Evolutionary conservation across 2,113 vertebrate species (phyloP).

Genomic region (Carettochelys insculpta): DNA sequence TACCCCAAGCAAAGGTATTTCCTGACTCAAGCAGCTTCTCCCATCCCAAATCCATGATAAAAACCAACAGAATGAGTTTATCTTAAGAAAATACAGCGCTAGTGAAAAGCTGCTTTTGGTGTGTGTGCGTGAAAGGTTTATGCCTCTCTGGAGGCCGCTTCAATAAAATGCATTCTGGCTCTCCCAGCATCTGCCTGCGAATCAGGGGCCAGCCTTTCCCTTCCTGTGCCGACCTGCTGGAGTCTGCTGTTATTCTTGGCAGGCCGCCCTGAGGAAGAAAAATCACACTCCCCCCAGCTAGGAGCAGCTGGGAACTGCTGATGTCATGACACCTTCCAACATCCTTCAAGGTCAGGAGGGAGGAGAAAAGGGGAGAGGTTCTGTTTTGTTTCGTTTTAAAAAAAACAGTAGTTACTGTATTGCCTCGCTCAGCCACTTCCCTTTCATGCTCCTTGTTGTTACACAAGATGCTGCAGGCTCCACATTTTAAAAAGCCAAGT

Average conservation of each 20-base stretch:
- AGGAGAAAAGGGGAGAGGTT: conserved; percentile 45
- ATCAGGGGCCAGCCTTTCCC: conserved; percentile 86
- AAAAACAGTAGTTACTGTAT: conserved; percentile 52
- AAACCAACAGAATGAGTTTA: conserved; percentile 35
- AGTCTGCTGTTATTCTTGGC: conserved; percentile 95
- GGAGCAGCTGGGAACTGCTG: conserved; percentile 81
- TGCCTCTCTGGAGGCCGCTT: conserved; percentile 81
- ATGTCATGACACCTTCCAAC: conserved; percentile 86
- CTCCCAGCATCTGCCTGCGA: conserved; percentile 80
- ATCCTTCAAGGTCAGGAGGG: conserved; percentile 72
- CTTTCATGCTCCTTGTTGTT: conserved; percentile 60
- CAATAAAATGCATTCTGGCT: conserved; percentile 84
- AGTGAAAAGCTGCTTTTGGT: conserved; percentile 75
- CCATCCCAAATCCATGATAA: not conserved
- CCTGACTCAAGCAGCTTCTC: not conserved
- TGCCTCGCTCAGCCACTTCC: conserved; percentile 62
- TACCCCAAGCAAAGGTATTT: not conserved
- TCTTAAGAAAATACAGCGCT: conserved; percentile 54
- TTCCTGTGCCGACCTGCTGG: conserved; percentile 96
- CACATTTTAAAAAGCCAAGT: not conserved
- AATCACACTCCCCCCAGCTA: conserved; percentile 5
- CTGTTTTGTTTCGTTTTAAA: not conserved
- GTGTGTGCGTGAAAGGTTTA: conserved; percentile 61
- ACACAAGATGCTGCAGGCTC: conserved; percentile 46
- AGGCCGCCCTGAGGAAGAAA: conserved; percentile 82